These are phyloP conservation scores for Philereme vetulata DNA, from an alignment of 2,888 invertebrate genomes.

Conservation along the genomic window DNA sequence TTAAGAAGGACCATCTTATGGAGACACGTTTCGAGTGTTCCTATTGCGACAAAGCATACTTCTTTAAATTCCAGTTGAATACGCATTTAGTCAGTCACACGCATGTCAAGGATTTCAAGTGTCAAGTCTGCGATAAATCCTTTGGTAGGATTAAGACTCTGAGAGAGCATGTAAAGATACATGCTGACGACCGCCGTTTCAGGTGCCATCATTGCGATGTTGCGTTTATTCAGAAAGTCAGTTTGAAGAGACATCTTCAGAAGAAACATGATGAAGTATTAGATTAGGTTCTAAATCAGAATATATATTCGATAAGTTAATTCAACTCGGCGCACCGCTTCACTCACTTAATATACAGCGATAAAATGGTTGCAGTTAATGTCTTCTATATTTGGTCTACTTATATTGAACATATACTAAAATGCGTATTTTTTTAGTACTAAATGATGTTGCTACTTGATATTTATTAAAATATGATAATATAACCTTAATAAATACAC, in stretches of 20 bases:
- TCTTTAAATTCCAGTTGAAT: constrained; percentile 49
- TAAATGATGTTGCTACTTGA: too few species aligned
- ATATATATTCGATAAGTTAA: too few species aligned
- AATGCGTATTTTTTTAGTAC: too few species aligned
- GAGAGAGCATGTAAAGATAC: constrained; percentile 59
- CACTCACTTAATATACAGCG: too few species aligned
- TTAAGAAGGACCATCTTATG: constrained; percentile 45
- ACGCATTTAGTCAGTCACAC: constrained; percentile 68
- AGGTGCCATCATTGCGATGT: constrained; percentile 43
- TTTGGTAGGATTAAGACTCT: constrained; percentile 57
- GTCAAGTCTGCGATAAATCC: constrained; percentile 56
- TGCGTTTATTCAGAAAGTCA: constrained; percentile 48
- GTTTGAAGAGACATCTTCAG: constrained; percentile 48
- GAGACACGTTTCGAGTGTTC: constrained; percentile 40
- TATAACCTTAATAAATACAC: too few species aligned
- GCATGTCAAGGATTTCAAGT: constrained; percentile 63
- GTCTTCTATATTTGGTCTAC: too few species aligned
- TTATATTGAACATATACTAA: too few species aligned
- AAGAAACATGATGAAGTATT: constrained; percentile 48
- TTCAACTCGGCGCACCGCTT: too few species aligned
- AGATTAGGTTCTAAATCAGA: not conserved
- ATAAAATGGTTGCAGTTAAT: too few species aligned
- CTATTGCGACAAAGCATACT: constrained; percentile 43
- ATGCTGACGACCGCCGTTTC: constrained; percentile 47
- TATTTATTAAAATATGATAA: too few species aligned